Conservation (phyloP, 1,140 invertebrate species). For the Cephus cinctus region DNA sequence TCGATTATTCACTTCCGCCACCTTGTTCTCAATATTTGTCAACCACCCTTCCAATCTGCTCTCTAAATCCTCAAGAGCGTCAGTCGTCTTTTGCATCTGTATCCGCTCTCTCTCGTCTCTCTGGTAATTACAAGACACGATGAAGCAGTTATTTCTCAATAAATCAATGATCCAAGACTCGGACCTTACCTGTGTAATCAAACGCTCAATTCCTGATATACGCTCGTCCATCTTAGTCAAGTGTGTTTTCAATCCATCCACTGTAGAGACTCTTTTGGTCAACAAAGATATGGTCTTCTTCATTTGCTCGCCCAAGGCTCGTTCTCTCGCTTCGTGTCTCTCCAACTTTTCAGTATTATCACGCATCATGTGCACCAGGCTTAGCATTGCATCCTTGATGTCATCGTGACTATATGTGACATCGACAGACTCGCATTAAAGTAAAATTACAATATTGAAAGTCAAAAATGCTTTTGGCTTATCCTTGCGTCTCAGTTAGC, state of each 20-base stretch:
- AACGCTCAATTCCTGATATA: conserved; percentile 65
- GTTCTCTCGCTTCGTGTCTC: conserved; percentile 78
- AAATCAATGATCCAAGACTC: neutral
- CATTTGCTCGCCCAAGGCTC: conserved; percentile 73
- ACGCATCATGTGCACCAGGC: conserved; percentile 77
- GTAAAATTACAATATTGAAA: neutral
- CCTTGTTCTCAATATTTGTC: conserved; percentile 56
- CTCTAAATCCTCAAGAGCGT: conserved; percentile 66
- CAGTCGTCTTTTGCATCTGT: conserved; percentile 68
- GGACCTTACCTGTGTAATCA: conserved; percentile 43
- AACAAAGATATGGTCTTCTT: conserved; percentile 70
- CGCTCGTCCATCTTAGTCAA: conserved; percentile 67
- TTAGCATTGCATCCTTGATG: conserved; percentile 77
- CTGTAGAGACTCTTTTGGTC: conserved; percentile 69
- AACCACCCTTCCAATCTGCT: conserved; percentile 62
- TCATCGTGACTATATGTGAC: conserved; percentile 68
- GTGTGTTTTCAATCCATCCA: conserved; percentile 68
- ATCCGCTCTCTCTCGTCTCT: conserved; percentile 67
- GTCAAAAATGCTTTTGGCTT: neutral
- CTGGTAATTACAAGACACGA: conserved; percentile 37
- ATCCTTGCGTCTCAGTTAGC: neutral
- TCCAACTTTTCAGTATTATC: conserved; percentile 80
- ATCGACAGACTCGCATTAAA: neutral
- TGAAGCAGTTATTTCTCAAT: neutral
- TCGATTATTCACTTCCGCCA: conserved; percentile 44